Evolutionary conservation across 2,113 vertebrate species (phyloP).

Genomic region (Tiliqua scincoides): DNA sequence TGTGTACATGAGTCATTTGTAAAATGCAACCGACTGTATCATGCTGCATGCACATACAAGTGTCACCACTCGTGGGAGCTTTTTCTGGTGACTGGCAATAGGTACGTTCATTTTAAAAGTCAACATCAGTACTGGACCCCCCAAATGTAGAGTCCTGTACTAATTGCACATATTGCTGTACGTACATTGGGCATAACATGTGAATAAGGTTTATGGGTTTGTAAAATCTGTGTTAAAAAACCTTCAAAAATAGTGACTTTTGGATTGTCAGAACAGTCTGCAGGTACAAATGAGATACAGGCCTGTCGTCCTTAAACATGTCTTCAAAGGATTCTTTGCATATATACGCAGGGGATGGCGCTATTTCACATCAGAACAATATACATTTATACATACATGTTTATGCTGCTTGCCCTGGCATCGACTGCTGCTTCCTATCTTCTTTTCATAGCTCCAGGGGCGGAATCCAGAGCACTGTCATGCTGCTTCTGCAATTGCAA

Average conservation of each 20-base stretch:
- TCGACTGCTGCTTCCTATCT: constrained; percentile 1
- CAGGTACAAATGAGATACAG: fast-evolving
- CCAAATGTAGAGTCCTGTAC: too few species aligned
- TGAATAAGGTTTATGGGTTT: background rate
- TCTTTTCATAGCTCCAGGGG: constrained; percentile 25
- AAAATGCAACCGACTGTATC: too few species aligned
- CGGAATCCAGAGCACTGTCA: constrained; percentile 31
- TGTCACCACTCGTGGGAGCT: too few species aligned
- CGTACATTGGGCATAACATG: too few species aligned
- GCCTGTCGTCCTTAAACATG: background rate
- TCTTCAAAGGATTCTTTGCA: background rate
- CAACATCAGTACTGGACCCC: too few species aligned
- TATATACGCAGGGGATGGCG: background rate
- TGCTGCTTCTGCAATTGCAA: constrained; percentile 15
- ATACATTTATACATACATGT: background rate
- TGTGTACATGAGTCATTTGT: too few species aligned
- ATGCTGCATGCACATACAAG: too few species aligned
- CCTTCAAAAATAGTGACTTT: background rate
- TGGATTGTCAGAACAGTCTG: background rate
- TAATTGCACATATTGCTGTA: too few species aligned
- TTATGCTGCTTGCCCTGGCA: constrained; percentile 10
- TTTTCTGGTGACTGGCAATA: too few species aligned
- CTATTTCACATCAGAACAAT: background rate
- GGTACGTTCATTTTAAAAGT: too few species aligned
- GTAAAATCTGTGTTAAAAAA: background rate